A percentile compares a stretch with the other conserved stretches of the same genome.
Evolutionary conservation across 2,113 vertebrate genomes (phyloP).

Genomic region (Coptodon rendalli): DNA sequence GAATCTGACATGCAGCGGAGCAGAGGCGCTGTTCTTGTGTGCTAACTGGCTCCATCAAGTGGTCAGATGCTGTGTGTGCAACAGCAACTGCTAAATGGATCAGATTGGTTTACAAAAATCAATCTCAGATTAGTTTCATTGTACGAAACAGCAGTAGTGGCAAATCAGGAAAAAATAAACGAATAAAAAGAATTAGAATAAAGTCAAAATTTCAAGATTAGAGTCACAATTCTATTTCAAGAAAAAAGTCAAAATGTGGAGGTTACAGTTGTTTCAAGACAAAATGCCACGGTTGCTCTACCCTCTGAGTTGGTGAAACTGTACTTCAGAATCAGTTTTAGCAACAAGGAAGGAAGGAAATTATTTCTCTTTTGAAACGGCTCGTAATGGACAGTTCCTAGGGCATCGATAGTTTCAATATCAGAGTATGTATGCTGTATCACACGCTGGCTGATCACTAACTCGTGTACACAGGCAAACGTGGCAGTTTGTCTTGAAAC

Average conservation of each 20-base stretch:
- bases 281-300: fast-evolving
- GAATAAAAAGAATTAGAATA: neutral
- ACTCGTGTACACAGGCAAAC: neutral
- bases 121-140: neutral
- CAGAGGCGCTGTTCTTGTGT: neutral
- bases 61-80: conserved; percentile 3
- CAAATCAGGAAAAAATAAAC: neutral
- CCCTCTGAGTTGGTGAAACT: neutral
- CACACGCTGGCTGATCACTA: neutral
- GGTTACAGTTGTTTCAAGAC: neutral
- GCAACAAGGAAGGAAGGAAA: neutral
- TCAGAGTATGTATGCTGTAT: neutral
- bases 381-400: fast-evolving
- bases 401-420: neutral
- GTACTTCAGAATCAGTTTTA: neutral
- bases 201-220: neutral
- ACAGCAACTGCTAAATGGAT: neutral
- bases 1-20: neutral
- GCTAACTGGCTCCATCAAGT: conserved; percentile 39
- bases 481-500: neutral
- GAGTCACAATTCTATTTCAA: neutral
- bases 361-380: fast-evolving
- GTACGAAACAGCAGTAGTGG: neutral
- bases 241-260: neutral
- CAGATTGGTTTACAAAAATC: neutral